phyloP scores from a whole-genome alignment of 2,113 vertebrate species.

The Diadophis punctatus region DNA sequence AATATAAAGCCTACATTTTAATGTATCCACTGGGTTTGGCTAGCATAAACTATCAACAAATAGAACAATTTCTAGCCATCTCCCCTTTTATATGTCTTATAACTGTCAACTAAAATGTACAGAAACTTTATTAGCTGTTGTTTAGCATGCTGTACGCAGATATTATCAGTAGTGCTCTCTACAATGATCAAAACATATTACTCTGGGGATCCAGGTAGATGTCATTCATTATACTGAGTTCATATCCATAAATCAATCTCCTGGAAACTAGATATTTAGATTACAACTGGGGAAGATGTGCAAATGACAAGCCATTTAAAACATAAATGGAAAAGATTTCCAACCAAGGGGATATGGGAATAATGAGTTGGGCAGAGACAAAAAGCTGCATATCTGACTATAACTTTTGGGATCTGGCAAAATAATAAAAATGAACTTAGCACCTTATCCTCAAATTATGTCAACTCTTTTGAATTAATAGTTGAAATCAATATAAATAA shows the following conservation, averaged over 20 bases:
- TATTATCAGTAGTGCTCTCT: constrained; percentile 30
- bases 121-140: constrained; percentile 17
- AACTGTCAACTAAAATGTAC: neutral
- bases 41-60: neutral
- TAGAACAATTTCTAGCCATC: neutral
- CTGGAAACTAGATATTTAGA: constrained; percentile 49
- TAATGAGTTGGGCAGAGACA: constrained; percentile 34
- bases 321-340: constrained; percentile 44
- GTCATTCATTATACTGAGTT: constrained; percentile 52
- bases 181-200: constrained; percentile 20
- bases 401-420: constrained; percentile 39
- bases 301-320: constrained; percentile 48
- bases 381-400: constrained; percentile 35
- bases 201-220: constrained; percentile 43
- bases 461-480: constrained; percentile 40
- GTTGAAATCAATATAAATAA: constrained; percentile 44
- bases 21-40: neutral
- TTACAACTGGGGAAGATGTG: constrained; percentile 37
- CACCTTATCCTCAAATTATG: constrained; percentile 41
- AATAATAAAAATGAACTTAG: constrained; percentile 44
- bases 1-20: neutral
- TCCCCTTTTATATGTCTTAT: neutral
- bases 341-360: constrained; percentile 37
- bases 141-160: constrained; percentile 40
- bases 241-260: constrained; percentile 50